Conservation (phyloP, 2,888 invertebrate genomes). For the Tiliacea aurago region DNA sequence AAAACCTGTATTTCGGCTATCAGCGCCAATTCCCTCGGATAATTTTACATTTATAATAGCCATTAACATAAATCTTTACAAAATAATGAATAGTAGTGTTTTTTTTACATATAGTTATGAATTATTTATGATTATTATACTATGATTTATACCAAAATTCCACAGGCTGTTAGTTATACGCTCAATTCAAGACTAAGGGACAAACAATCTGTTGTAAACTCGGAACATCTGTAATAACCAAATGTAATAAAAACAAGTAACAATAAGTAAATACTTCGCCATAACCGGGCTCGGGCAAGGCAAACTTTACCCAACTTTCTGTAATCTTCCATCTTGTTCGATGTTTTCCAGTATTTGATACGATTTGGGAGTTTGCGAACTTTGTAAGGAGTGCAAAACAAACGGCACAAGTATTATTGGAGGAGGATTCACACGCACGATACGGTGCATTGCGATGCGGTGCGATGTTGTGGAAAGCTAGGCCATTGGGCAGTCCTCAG, state of each 20-base stretch:
- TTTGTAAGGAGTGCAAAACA: constrained; percentile 36
- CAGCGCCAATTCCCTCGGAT: too few species aligned
- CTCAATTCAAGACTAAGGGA: background rate
- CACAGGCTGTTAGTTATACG: background rate
- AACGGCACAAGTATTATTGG: constrained; percentile 24
- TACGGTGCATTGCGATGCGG: background rate
- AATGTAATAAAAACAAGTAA: constrained; percentile 54
- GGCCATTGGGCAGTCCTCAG: background rate
- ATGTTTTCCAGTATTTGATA: constrained; percentile 58
- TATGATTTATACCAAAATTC: background rate
- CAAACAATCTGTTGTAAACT: constrained; percentile 31
- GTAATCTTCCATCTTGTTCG: constrained; percentile 61
- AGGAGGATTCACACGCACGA: background rate
- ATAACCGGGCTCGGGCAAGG: constrained; percentile 25
- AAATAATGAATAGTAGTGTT: too few species aligned
- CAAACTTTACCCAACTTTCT: constrained; percentile 50
- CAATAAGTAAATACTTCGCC: constrained; percentile 61
- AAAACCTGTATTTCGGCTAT: too few species aligned
- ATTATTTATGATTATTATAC: too few species aligned
- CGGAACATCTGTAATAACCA: constrained; percentile 25
- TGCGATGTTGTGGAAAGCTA: too few species aligned
- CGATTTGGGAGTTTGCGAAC: constrained; percentile 36
- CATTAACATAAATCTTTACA: too few species aligned
- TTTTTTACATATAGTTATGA: too few species aligned
- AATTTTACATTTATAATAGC: too few species aligned